phyloP scores from a whole-genome alignment of 92 coral and sea anemone species.

The Bergia puertoricense region DNA sequence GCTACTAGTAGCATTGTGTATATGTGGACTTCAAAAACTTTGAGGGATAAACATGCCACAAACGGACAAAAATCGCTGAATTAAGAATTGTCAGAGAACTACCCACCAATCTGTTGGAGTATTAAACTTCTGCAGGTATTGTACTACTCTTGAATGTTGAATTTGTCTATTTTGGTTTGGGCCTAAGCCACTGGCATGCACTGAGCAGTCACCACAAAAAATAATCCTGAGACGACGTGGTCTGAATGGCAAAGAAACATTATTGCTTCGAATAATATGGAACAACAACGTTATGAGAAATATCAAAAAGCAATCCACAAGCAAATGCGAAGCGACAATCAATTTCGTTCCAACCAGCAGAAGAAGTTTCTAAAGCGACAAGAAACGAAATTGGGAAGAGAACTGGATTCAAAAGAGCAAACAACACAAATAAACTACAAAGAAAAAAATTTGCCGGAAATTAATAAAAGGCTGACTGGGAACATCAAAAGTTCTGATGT shows the following conservation, averaged over 20 bases:
- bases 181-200: too few relatives aligned
- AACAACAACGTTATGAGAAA: background rate
- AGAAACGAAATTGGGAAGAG: background rate
- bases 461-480: background rate
- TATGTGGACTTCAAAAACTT: too few relatives aligned
- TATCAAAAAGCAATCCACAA: background rate
- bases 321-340: background rate
- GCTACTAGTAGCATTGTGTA: background rate
- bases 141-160: too few relatives aligned
- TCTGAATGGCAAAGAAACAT: conserved; percentile 3
- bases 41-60: too few relatives aligned
- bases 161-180: too few relatives aligned
- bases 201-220: background rate
- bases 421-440: background rate
- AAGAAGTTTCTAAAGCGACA: conserved; percentile 4
- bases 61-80: too few relatives aligned
- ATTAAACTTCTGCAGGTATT: too few relatives aligned
- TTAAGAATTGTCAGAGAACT: too few relatives aligned
- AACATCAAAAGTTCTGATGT: background rate
- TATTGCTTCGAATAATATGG: background rate
- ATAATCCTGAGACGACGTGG: background rate
- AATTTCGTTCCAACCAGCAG: background rate
- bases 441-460: background rate
- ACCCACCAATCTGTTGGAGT: too few relatives aligned
- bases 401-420: background rate